phyloP scores from a whole-genome alignment of 2,888 invertebrate species.

The Meliscaeva auricollis region DNA sequence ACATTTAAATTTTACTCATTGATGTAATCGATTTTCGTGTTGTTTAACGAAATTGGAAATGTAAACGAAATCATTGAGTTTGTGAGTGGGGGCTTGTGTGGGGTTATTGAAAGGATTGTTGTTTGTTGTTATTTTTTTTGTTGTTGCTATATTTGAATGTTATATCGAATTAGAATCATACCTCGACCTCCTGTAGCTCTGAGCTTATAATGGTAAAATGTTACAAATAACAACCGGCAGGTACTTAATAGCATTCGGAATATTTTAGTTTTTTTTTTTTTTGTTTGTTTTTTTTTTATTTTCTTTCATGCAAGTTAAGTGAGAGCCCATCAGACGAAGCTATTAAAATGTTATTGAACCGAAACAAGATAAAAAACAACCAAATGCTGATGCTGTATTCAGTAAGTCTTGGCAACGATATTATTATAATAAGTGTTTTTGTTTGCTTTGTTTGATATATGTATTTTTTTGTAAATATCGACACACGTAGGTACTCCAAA shows the following conservation, averaged over 20 bases:
- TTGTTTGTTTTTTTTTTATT: background rate
- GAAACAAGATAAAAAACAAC: no score
- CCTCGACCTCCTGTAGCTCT: background rate
- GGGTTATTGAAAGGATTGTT: no score
- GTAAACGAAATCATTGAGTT: conserved; percentile 24
- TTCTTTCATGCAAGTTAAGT: no score
- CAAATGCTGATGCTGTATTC: no score
- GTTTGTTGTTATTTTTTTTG: conserved; percentile 16
- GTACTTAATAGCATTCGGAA: background rate
- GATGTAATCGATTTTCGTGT: conserved; percentile 67
- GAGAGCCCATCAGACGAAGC: background rate
- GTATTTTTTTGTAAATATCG: no score
- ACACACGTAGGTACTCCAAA: no score
- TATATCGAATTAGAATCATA: background rate
- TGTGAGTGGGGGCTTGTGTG: background rate
- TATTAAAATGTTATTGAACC: conserved; percentile 13
- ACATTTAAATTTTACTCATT: conserved; percentile 63
- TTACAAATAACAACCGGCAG: conserved; percentile 4
- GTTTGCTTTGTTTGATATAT: no score
- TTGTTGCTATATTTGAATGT: background rate
- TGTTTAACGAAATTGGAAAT: conserved; percentile 67
- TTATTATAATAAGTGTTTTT: no score
- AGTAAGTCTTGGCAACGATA: no score
- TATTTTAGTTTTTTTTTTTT: background rate
- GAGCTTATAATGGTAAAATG: background rate